Percentiles rank a stretch among this genome's conserved stretches.
phyloP scores from a whole-genome alignment of 2,797 vertebrate genomes.

The Acridotheres tristis region DNA sequence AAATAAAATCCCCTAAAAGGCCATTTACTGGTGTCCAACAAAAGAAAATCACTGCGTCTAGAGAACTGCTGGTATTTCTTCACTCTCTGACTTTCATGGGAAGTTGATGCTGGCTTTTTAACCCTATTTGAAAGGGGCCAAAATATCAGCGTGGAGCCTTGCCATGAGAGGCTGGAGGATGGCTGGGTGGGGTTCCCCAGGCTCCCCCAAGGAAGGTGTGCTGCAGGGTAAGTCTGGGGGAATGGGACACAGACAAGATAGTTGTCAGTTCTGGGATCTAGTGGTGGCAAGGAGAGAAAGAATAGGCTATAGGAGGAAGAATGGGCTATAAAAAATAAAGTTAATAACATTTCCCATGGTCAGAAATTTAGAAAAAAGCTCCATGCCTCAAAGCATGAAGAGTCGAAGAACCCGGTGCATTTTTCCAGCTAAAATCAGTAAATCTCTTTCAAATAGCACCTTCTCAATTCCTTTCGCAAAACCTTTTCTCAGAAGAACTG shows the following conservation, averaged over 20 bases:
- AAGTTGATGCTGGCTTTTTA: not conserved
- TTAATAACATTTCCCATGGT: not conserved
- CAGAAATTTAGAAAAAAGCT: not conserved
- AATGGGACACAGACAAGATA: accelerated
- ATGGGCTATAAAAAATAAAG: not conserved
- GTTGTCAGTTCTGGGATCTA: not conserved
- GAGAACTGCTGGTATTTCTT: not conserved
- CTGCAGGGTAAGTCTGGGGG: not conserved
- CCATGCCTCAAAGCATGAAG: not conserved
- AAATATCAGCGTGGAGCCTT: not conserved
- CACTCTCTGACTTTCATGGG: not conserved
- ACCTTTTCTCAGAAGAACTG: not conserved
- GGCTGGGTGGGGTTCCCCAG: not conserved
- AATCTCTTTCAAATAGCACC: not conserved
- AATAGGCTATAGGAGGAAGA: not conserved
- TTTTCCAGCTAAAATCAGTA: not conserved
- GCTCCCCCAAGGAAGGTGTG: not conserved
- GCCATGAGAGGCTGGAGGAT: not conserved
- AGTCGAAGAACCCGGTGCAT: not conserved
- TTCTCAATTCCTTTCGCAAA: not conserved
- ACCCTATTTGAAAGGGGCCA: not conserved
- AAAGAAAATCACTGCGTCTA: not conserved
- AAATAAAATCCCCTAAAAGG: not conserved
- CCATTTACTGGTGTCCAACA: not conserved
- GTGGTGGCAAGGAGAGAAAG: not conserved